Evolutionary conservation across 1,140 invertebrate genomes (phyloP).

Genomic region (Diabrotica virgifera): DNA sequence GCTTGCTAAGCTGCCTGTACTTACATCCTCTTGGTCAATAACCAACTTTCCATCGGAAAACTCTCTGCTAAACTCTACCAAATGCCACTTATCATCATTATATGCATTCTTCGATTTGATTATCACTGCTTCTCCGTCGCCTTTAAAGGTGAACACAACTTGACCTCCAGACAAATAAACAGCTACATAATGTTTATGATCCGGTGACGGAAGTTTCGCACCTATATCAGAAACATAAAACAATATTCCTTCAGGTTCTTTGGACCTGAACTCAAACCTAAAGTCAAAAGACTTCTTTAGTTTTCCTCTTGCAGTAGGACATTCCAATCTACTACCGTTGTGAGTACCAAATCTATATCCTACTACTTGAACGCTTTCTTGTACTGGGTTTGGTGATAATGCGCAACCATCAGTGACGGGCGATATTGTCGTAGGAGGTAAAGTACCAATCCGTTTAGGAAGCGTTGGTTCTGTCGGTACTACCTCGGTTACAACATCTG

Average conservation of each 20-base stretch:
- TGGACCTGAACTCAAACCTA: conserved; percentile 79
- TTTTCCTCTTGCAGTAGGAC: conserved; percentile 57
- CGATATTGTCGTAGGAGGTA: conserved; percentile 25
- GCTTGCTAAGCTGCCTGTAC: not conserved
- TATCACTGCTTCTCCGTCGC: not conserved
- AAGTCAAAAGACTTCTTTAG: conserved; percentile 70
- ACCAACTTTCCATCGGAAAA: not conserved
- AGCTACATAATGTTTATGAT: conserved; percentile 73
- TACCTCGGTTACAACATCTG: conserved; percentile 6
- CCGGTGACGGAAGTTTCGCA: conserved; percentile 39
- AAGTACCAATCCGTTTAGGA: conserved; percentile 14
- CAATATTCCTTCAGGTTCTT: conserved; percentile 70
- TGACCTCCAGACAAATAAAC: conserved; percentile 77
- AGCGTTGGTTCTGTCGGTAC: conserved; percentile 10
- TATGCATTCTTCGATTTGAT: conserved; percentile 8
- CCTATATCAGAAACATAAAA: conserved; percentile 72
- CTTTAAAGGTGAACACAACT: conserved; percentile 48
- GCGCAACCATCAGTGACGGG: conserved; percentile 30
- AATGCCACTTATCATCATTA: conserved; percentile 16
- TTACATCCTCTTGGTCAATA: conserved; percentile 6
- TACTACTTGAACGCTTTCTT: conserved; percentile 25
- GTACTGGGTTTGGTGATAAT: conserved; percentile 26
- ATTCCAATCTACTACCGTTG: conserved; percentile 72
- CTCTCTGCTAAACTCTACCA: conserved; percentile 10
- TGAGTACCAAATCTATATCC: conserved; percentile 32